Evolutionary conservation across 2,113 vertebrate species (phyloP), one percentile per base, ranked within the genome.

Genomic region (Pseudonaja textilis): DNA sequence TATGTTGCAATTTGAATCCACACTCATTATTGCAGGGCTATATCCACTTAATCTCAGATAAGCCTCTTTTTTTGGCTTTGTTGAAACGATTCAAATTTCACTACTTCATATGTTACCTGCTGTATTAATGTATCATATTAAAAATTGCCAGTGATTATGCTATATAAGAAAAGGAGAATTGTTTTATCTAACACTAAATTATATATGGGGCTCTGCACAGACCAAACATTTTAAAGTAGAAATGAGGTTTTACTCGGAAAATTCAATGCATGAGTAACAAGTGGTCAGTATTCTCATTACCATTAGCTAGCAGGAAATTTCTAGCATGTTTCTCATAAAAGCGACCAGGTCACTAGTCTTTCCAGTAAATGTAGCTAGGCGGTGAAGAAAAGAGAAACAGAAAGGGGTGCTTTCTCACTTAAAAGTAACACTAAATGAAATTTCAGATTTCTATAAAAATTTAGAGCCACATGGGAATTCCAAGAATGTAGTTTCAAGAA

Each of bases 201-300:
- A n/a, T 22, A 56, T 23, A 23, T 16, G 39, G 25, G 26, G 85
- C 4, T 29, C n/a, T 34, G 16, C 25, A 16, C 16, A 92, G 54
- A 74, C 54, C 54, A 52, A 57, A 3, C 7, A 18, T 34, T 59
- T 57, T 16, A 47, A 57, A 88, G 64, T 85, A 89, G 9, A 57
- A n/a, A 85, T 34, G 29, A 86, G 69, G 88, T 26, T 93, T 86
- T 85, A 93, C 92, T 61, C 22, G 85, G 92, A 93, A 93, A 25
- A 59, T 22, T 59, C 69, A 52, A n/a, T 18, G 39, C 7, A 39
- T 47, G 23, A 57, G 64, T 34, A 85, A 22, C 64, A 85, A 85
- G 69, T 50, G 88, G 92, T 85, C 92, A 90, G 54, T 9, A 8
- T 9, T 12, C 5, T 50, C 26, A 50, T 74, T 45, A 85, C 88